Evolutionary conservation across 2,113 vertebrate genomes (phyloP).

Genomic region (Gnathonemus longibarbis): DNA sequence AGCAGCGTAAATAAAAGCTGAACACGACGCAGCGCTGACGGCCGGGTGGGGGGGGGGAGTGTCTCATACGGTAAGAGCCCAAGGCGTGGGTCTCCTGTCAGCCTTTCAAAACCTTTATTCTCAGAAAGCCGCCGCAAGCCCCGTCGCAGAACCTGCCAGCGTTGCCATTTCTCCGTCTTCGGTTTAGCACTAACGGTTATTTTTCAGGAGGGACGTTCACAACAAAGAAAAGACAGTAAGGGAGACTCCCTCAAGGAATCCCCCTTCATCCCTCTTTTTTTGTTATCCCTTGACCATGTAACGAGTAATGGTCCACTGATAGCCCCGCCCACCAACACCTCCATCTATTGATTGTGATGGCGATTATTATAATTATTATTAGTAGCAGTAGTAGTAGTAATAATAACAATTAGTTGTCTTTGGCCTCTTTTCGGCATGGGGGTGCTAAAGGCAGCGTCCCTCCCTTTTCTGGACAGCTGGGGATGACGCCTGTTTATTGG

Average conservation of each 20-base stretch:
- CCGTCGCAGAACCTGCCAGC: background rate
- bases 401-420: background rate
- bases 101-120: background rate
- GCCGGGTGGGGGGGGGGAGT: background rate
- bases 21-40: background rate
- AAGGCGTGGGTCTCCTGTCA: background rate
- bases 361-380: background rate
- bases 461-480: background rate
- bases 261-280: background rate
- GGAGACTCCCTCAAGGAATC: background rate
- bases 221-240: constrained; percentile 1
- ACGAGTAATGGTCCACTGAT: background rate
- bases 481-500: background rate
- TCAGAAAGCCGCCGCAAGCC: background rate
- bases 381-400: background rate
- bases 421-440: background rate
- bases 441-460: background rate
- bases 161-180: background rate
- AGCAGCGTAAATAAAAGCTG: constrained; percentile 12
- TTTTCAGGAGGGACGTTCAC: background rate
- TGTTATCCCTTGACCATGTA: background rate
- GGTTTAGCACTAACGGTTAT: background rate
- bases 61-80: background rate
- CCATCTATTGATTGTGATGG: background rate
- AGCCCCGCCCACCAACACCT: background rate